Conservation (phyloP, 2,113 vertebrate species). For the Sterna hirundo region DNA sequence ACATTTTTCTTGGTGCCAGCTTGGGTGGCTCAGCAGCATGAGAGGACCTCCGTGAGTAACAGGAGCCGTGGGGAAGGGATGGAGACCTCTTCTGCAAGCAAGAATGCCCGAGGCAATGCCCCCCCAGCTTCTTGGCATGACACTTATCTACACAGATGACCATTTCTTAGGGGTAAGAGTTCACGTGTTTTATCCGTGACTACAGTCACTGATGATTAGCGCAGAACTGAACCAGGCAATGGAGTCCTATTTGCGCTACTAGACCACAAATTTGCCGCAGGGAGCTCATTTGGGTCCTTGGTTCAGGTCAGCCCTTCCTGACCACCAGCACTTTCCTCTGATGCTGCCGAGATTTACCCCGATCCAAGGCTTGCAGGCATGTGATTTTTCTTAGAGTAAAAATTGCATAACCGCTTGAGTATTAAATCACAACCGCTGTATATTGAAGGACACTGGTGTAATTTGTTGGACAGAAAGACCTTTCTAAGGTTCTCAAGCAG, state of each 20-base stretch:
- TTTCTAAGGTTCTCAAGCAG: not conserved
- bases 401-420: not conserved
- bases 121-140: not conserved
- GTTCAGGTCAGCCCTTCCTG: not conserved
- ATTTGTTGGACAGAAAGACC: not conserved
- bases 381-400: not conserved
- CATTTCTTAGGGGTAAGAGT: not conserved
- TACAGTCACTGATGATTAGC: not conserved
- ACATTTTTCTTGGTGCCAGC: not conserved
- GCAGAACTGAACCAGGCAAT: not conserved
- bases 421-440: not conserved
- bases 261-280: not conserved
- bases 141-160: not conserved
- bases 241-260: not conserved
- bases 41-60: not conserved
- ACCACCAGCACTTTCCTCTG: not conserved
- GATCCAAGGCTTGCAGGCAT: not conserved
- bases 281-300: not conserved
- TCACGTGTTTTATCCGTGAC: not conserved
- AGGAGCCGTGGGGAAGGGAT: not conserved
- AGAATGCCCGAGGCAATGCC: accelerated
- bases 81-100: not conserved
- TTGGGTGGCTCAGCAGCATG: not conserved
- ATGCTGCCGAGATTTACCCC: not conserved
- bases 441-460: not conserved